These are phyloP conservation scores for Hippocampus barbouri DNA, from an alignment of 2,113 vertebrate genomes.

Conservation along the genomic window DNA sequence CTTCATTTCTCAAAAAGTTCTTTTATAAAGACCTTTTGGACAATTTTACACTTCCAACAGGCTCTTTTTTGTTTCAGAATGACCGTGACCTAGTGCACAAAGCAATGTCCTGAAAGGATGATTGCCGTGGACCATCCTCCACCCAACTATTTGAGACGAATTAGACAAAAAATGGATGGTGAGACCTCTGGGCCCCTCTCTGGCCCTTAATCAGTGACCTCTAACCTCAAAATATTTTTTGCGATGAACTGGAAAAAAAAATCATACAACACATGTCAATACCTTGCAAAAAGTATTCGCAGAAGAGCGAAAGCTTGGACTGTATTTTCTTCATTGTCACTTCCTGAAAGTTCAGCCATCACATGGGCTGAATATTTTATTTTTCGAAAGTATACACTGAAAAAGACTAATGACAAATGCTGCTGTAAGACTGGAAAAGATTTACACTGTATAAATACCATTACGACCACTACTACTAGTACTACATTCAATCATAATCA, in stretches of 20 bases:
- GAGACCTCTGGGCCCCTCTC: neutral
- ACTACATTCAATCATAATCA: neutral
- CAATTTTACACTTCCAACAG: neutral
- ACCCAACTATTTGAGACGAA: neutral
- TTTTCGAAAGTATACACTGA: neutral
- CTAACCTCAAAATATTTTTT: neutral
- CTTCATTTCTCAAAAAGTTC: neutral
- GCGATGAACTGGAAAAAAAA: neutral
- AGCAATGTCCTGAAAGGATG: neutral
- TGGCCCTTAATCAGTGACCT: neutral
- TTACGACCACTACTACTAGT: too few relatives aligned
- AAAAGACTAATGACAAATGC: neutral
- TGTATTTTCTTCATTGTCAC: neutral
- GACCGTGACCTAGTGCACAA: neutral
- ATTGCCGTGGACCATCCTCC: neutral
- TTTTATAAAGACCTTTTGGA: neutral
- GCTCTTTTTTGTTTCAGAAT: neutral
- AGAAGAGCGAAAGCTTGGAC: neutral
- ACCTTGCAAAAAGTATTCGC: neutral
- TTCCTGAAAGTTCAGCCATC: neutral
- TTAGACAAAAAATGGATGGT: neutral
- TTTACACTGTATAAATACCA: too few relatives aligned
- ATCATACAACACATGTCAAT: neutral
- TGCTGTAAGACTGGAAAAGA: neutral
- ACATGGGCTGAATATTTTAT: neutral